Base-by-base conservation (phyloP, 2,888 invertebrate genomes). In the Zele albiditarsus region DNA sequence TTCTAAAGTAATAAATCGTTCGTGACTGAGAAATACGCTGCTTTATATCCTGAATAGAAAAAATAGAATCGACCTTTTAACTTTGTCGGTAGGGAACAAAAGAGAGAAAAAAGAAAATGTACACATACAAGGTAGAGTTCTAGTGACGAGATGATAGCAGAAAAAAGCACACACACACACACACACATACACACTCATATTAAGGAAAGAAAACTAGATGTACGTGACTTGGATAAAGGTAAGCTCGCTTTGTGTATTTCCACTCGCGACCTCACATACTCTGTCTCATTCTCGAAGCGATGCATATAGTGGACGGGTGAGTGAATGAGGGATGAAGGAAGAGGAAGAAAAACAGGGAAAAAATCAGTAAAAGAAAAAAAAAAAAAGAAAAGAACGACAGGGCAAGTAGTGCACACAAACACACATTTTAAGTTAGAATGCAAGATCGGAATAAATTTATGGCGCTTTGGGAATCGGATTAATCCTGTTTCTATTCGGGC, bases 221-320 rank as follows among this genome's bases (percentile, higher is more conserved):
- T 80, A 86, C 87, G 87, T 87, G 87, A 86, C 84, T 78, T 72
- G 87, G 84, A 84, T 87, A 85, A 84, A 82, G 80, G 81, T 78
- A 76, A 79, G 81, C 80, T 80, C 74, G 80, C 79, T 75, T 79
- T 78, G 75, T 76, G 70, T 82, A 72, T 82, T 80, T 80, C 80
- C 78, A 68, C 78, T 77, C 73, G 75, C 76, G 76, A 79, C 77
- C 75, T 79, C 66, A 73, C 60, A 71, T 49, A 49, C 33, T 46
- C 27, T 62, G 0, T 38, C 63, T 67, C 28, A 72, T 71, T 63
- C 62, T 66, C 69, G n/a, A 1, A 27, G 16, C 10, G 33, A 10
- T 20, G 20, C 23, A n/a, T 23, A 63, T 38, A 63, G 14, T 38
- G 38, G 49, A 23, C n/a, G 42, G 27, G 60, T 23, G 58, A 71